Conservation (phyloP, 2,113 vertebrate species). For the Strix aluco region DNA sequence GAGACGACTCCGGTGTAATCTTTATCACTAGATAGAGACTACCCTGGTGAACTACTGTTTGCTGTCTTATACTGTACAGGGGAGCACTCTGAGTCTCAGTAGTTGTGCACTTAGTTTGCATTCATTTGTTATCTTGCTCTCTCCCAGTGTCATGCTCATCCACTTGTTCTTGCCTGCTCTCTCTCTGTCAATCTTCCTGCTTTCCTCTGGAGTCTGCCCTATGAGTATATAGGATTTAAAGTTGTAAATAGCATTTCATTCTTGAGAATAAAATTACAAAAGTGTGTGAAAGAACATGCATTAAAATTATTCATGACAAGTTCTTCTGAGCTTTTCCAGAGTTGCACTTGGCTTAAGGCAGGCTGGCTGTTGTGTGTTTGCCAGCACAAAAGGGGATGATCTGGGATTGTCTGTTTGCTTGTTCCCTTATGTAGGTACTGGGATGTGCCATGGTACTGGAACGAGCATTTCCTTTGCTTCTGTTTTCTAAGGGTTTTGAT, state of each 20-base stretch:
- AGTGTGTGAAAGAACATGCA: neutral
- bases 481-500: neutral
- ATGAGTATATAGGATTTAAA: neutral
- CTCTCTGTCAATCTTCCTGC: neutral
- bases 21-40: neutral
- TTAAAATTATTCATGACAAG: neutral
- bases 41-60: neutral
- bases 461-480: neutral
- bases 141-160: neutral
- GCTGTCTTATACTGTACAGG: neutral
- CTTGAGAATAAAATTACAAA: neutral
- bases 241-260: neutral
- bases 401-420: neutral
- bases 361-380: neutral
- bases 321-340: neutral
- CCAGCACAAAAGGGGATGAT: neutral
- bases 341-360: neutral
- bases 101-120: neutral
- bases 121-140: neutral
- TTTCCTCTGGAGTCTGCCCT: neutral
- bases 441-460: neutral
- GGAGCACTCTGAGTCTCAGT: neutral
- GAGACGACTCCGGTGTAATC: neutral
- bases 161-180: neutral
- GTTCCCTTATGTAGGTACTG: neutral